phyloP scores from a whole-genome alignment of 1,140 invertebrate genomes.

The Tetramorium parvispinum region DNA sequence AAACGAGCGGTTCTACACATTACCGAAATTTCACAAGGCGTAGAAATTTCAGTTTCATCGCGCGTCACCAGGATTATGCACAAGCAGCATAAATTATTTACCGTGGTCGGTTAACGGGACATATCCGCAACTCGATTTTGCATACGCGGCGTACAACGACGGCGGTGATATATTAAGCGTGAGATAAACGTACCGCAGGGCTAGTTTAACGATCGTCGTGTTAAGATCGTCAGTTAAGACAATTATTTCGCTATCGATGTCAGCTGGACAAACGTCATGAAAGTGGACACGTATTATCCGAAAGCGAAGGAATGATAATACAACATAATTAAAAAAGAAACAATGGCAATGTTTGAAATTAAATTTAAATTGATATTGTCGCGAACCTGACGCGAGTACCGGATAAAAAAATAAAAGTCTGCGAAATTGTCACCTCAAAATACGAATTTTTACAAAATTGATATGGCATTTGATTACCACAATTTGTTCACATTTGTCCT shows the following conservation, averaged over 20 bases:
- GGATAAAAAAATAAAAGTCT: neutral
- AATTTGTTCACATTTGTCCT: too few relatives aligned
- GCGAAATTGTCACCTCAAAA: too few relatives aligned
- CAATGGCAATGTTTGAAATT: neutral
- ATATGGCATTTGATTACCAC: too few relatives aligned
- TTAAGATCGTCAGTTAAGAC: neutral
- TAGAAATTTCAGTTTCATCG: slow-evolving; percentile 50
- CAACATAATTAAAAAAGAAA: neutral
- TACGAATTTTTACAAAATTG: too few relatives aligned
- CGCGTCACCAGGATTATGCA: slow-evolving; percentile 10
- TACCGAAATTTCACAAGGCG: slow-evolving; percentile 50
- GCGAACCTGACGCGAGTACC: neutral
- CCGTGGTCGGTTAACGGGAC: slow-evolving; percentile 38
- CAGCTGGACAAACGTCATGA: neutral
- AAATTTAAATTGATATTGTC: neutral
- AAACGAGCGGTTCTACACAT: slow-evolving; percentile 12
- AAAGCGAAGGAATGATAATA: neutral
- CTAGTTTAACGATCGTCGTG: neutral
- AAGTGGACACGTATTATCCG: neutral
- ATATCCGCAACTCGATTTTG: slow-evolving; percentile 45
- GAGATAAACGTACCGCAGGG: slow-evolving; percentile 1
- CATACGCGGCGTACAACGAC: slow-evolving; percentile 10
- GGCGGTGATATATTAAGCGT: slow-evolving; percentile 38
- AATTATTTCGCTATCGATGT: slow-evolving; percentile 11
- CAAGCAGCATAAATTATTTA: slow-evolving; percentile 49